Evolutionary conservation across 2,113 vertebrate genomes (phyloP).

Genomic region (Myrmecobius fasciatus): DNA sequence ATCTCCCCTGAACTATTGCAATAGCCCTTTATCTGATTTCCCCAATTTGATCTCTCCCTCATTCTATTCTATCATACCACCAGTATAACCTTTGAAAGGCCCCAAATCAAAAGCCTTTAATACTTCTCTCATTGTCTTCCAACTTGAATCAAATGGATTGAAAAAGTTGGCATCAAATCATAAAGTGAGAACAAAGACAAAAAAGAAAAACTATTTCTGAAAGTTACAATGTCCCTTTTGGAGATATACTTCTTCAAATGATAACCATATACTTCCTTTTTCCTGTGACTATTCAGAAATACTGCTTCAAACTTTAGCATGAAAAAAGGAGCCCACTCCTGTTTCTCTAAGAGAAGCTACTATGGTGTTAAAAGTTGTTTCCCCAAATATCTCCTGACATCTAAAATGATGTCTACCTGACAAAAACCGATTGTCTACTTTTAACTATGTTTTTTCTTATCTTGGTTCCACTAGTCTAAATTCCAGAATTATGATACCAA

Average conservation of each 20-base stretch:
- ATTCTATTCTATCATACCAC: too few relatives aligned
- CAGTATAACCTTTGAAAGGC: too few relatives aligned
- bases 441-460: slow-evolving; percentile 96
- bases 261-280: slow-evolving; percentile 98
- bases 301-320: slow-evolving; percentile 96
- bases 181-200: slow-evolving; percentile 94
- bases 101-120: too few relatives aligned
- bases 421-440: slow-evolving; percentile 97
- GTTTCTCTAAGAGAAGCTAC: slow-evolving; percentile 89
- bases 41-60: too few relatives aligned
- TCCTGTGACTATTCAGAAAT: slow-evolving; percentile 95
- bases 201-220: slow-evolving; percentile 94
- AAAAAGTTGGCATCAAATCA: slow-evolving; percentile 95
- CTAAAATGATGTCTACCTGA: slow-evolving; percentile 99
- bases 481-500: slow-evolving; percentile 97
- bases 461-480: slow-evolving; percentile 93
- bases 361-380: slow-evolving; percentile 97
- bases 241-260: slow-evolving; percentile 97
- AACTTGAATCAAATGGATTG: slow-evolving; percentile 84
- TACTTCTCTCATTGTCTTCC: too few relatives aligned
- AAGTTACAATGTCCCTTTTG: slow-evolving; percentile 95
- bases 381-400: slow-evolving; percentile 95
- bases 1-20: too few relatives aligned
- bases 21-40: too few relatives aligned
- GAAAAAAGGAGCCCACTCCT: slow-evolving; percentile 90